Base-by-base conservation (phyloP, 2,797 vertebrate genomes). In the Liparis tanakae region DNA sequence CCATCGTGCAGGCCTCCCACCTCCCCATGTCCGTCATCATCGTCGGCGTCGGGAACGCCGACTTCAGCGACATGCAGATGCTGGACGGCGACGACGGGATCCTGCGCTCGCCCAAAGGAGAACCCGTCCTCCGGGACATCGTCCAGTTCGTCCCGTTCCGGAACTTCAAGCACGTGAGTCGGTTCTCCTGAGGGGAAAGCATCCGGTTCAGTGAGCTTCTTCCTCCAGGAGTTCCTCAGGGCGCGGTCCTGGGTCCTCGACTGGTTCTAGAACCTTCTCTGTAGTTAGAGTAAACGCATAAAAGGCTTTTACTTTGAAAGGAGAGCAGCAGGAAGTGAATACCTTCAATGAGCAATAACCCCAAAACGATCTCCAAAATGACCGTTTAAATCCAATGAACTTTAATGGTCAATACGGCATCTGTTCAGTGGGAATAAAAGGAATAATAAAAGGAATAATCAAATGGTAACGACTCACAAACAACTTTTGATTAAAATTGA, bases 41-140 rank as follows among this genome's bases (percentile, higher is more conserved):
- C 14, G 97, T 99, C 0, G 97, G 98, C 0, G 93, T 99, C 1
- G 98, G 98, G 39, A 99, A 96, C 0, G 98, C 98, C 0, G 98
- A 99, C 85, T 99, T 99, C 81, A 97, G 96, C 2, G 98, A 99
- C 93, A 99, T 99, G 98, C 98, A 99, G 94, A 98, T 98, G 96
- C 88, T 99, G 86, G 98, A 99, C 0, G 97, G 98, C 0, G 97
- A 99, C 0, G 97, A 99, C 0, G 97, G 97, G 44, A 98, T 99
- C 86, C 92, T 99, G 79, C 93, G 97, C 30, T 99, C 98, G 0
- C 97, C 96, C 46, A 97, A 96, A 85, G 98, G 98, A 66, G 97
- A 99, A 82, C 97, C 98, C 0, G 96, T 97, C 74, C 95, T 98
- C 30, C 92, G 98, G 48, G 98, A 99, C 89, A 99, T 99, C 0